Evolutionary conservation across 2,888 invertebrate genomes (phyloP).

Genomic region (Drosophila leonis): DNA sequence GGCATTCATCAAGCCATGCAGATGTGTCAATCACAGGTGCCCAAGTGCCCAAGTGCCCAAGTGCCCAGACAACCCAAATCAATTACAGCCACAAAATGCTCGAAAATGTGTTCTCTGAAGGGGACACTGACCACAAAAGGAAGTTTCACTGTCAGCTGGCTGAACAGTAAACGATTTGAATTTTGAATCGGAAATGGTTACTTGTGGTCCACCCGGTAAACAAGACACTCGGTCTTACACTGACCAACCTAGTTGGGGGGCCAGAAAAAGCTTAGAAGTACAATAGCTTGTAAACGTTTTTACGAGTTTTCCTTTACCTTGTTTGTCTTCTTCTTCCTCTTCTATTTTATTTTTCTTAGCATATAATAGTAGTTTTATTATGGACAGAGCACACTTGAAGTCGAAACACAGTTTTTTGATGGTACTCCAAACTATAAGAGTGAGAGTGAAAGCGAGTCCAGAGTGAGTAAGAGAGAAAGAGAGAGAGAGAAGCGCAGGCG

Average conservation of each 20-base stretch:
- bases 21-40: constrained; percentile 74
- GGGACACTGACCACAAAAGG: constrained; percentile 45
- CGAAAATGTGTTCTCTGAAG: constrained; percentile 29
- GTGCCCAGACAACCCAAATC: constrained; percentile 64
- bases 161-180: constrained; percentile 53
- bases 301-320: constrained; percentile 28
- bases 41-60: constrained; percentile 45
- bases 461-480: constrained; percentile 23
- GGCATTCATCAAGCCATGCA: constrained; percentile 52
- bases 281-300: constrained; percentile 43
- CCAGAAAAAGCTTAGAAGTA: constrained; percentile 7
- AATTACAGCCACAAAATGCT: constrained; percentile 57
- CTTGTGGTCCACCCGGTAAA: constrained; percentile 58
- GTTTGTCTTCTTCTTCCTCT: constrained; percentile 1
- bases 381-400: constrained; percentile 55
- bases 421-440: constrained; percentile 62
- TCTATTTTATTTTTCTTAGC: constrained; percentile 5
- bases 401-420: constrained; percentile 51
- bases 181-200: constrained; percentile 67
- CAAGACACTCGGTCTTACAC: constrained; percentile 49
- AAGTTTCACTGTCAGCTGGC: constrained; percentile 64
- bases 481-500: constrained; percentile 67
- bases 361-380: constrained; percentile 23
- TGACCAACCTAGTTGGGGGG: constrained; percentile 32
- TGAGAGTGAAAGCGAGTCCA: constrained; percentile 10